These are phyloP conservation scores for Chelon labrosus DNA, from an alignment of 2,797 vertebrate species.

Conservation along the genomic window DNA sequence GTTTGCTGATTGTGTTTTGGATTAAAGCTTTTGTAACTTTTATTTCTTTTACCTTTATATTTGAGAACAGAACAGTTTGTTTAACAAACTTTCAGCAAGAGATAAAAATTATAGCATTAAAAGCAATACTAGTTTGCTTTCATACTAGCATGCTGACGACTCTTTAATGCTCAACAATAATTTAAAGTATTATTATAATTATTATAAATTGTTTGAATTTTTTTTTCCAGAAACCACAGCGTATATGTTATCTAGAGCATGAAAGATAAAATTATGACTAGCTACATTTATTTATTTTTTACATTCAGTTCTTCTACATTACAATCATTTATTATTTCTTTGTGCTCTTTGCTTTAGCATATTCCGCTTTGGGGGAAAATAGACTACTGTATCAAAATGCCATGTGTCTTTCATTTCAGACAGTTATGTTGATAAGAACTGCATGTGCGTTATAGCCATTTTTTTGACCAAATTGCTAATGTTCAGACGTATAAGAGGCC, in stretches of 20 bases:
- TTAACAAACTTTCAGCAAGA: not conserved
- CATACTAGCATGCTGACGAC: not conserved
- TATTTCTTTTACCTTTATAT: not conserved
- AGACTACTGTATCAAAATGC: not conserved
- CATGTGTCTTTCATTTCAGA: not conserved
- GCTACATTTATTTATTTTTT: not conserved
- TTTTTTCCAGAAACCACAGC: not conserved
- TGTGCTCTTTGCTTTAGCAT: not conserved
- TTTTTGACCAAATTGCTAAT: not conserved
- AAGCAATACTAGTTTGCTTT: constrained; percentile 1
- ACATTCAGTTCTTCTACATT: constrained; percentile 4
- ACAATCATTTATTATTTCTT: not conserved
- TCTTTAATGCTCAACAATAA: not conserved
- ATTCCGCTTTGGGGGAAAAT: not conserved
- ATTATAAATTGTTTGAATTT: no score
- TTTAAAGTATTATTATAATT: not conserved
- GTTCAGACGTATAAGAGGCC: not conserved
- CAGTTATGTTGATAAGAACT: not conserved
- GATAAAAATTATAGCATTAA: not conserved
- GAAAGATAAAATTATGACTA: not conserved
- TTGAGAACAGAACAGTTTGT: not conserved
- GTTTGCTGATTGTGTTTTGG: not conserved
- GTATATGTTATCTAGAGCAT: not conserved
- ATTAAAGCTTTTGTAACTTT: not conserved
- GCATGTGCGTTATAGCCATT: not conserved